Conservation (phyloP, 2,113 vertebrate genomes). For the Datnioides undecimradiatus region DNA sequence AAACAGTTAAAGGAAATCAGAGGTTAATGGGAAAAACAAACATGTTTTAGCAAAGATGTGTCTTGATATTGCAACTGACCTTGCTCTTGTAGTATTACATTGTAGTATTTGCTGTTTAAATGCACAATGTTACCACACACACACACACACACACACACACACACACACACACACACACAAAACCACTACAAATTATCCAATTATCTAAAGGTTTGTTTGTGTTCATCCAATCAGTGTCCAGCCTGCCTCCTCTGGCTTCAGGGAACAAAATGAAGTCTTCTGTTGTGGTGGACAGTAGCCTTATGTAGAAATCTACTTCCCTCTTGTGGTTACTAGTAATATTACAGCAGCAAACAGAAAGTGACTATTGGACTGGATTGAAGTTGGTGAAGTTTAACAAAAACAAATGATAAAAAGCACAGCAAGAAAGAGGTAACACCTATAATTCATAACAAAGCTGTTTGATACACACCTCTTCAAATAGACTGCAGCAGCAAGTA, state of each 20-base stretch:
- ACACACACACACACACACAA: conserved; percentile 17
- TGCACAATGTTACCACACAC: conserved; percentile 10
- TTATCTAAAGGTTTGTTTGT: conserved; percentile 32
- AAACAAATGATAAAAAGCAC: no score
- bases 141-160: conserved; percentile 1
- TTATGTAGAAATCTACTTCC: conserved; percentile 49
- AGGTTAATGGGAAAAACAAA: background rate
- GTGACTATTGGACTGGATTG: no score
- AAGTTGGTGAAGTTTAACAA: no score
- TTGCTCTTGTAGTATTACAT: conserved; percentile 1
- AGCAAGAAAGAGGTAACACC: no score
- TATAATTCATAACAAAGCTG: no score
- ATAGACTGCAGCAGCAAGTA: no score
- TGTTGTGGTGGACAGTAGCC: conserved; percentile 13
- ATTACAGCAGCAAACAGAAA: background rate
- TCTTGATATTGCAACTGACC: background rate
- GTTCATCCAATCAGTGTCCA: conserved; percentile 48
- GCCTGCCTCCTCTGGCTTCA: background rate
- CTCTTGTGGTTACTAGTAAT: conserved; percentile 47
- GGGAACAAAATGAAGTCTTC: background rate
- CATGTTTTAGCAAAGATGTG: background rate
- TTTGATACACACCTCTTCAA: no score
- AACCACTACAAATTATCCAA: conserved; percentile 22
- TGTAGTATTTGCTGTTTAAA: conserved; percentile 4
- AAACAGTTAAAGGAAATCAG: background rate